phyloP scores from a whole-genome alignment of 1,140 invertebrate genomes.

The Pogonomyrmex barbatus region DNA sequence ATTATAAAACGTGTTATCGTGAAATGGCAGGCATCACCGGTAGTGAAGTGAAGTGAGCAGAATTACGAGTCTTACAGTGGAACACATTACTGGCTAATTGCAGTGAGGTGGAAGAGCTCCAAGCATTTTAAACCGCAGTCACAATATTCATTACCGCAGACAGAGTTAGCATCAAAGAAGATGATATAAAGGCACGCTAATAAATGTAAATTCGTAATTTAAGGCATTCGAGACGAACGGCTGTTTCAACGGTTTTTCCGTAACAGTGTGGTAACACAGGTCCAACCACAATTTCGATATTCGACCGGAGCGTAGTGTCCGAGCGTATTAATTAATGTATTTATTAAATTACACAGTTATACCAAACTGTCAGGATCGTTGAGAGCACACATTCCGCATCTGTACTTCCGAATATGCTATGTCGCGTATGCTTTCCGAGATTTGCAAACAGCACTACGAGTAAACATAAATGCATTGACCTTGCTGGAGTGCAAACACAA shows the following conservation, averaged over 20 bases:
- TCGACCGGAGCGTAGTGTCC: slow-evolving; percentile 7
- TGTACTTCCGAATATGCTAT: slow-evolving; percentile 15
- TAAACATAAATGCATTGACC: slow-evolving; percentile 62
- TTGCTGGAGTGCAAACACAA: slow-evolving; percentile 56
- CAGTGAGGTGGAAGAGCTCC: slow-evolving; percentile 58
- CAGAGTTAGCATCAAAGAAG: slow-evolving; percentile 49
- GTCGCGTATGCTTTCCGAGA: slow-evolving; percentile 41
- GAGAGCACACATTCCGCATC: slow-evolving; percentile 24
- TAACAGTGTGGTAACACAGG: slow-evolving; percentile 12
- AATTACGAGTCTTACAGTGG: slow-evolving; percentile 38
- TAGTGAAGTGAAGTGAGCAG: slow-evolving; percentile 53
- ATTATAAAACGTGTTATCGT: slow-evolving; percentile 46
- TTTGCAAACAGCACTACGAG: slow-evolving; percentile 53
- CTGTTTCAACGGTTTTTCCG: slow-evolving; percentile 32
- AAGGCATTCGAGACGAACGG: slow-evolving; percentile 30
- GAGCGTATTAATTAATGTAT: slow-evolving; percentile 58
- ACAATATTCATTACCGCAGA: slow-evolving; percentile 59
- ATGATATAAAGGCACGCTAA: slow-evolving; percentile 54
- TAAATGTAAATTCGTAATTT: slow-evolving; percentile 63
- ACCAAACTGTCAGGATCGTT: slow-evolving; percentile 42
- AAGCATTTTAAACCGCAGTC: slow-evolving; percentile 56
- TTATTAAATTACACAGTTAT: slow-evolving; percentile 50
- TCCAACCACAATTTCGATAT: slow-evolving; percentile 44
- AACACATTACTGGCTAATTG: slow-evolving; percentile 64
- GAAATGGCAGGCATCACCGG: slow-evolving; percentile 52